These are phyloP conservation scores for Cliona cf. orientalis DNA, from an alignment of 37 sponge, comb jelly and placozoan genomes.

Conservation along the genomic window DNA sequence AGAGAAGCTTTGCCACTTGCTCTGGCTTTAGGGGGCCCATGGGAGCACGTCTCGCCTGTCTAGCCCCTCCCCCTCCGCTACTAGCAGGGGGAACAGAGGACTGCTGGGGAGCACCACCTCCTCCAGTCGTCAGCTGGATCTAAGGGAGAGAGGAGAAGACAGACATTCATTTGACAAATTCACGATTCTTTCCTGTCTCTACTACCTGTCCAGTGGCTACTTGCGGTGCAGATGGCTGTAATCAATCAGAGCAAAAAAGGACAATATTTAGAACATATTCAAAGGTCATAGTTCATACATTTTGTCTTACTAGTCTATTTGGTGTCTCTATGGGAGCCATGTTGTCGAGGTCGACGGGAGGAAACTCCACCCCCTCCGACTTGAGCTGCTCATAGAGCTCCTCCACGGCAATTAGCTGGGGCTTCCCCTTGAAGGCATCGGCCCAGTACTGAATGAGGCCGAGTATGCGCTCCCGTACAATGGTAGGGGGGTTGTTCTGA, in stretches of 20 bases:
- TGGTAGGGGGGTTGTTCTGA: conserved; percentile 79
- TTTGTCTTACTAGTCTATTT: conserved; percentile 17
- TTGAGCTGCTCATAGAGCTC: conserved; percentile 84
- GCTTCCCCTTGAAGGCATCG: conserved; percentile 84
- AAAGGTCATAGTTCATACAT: neutral
- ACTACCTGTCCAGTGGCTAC: too few relatives aligned
- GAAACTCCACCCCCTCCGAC: conserved; percentile 90
- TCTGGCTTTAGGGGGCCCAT: conserved; percentile 69
- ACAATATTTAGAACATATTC: too few relatives aligned
- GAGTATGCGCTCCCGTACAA: conserved; percentile 82
- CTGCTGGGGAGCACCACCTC: too few relatives aligned
- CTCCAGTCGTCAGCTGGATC: neutral
- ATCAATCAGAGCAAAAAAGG: neutral
- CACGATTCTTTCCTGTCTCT: too few relatives aligned
- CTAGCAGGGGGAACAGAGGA: neutral
- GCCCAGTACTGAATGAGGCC: conserved; percentile 95
- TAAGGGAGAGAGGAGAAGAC: neutral
- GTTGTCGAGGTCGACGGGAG: conserved; percentile 89
- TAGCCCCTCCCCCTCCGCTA: neutral
- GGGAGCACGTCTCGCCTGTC: conserved; percentile 44
- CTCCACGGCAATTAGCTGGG: conserved; percentile 72
- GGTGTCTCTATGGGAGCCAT: conserved; percentile 93
- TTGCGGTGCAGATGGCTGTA: too few relatives aligned
- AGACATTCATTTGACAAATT: too few relatives aligned
- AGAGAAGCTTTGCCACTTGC: conserved; percentile 81